Percentiles rank a stretch among this genome's conserved stretches.
Evolutionary conservation across 1,140 invertebrate species (phyloP).

Genomic region (Drosophila eugracilis): DNA sequence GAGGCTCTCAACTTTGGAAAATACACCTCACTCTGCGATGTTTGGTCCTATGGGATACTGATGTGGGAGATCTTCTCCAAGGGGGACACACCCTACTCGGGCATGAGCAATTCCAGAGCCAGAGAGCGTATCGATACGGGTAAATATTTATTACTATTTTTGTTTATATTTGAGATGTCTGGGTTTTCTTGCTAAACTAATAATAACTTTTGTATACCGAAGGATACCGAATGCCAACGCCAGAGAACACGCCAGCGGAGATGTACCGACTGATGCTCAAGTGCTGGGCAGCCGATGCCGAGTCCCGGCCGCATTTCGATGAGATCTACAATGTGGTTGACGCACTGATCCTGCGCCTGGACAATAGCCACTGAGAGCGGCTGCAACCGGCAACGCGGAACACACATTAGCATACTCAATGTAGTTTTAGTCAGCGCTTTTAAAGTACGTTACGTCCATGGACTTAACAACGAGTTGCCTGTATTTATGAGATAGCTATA

Average conservation of each 20-base stretch:
- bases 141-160: constrained; percentile 71
- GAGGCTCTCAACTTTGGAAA: constrained; percentile 98
- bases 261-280: constrained; percentile 96
- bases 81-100: constrained; percentile 96
- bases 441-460: constrained; percentile 65
- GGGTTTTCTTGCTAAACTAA: too few species aligned
- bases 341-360: constrained; percentile 78
- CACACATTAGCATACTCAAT: constrained; percentile 56
- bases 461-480: constrained; percentile 71
- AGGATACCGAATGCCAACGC: constrained; percentile 97
- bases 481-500: constrained; percentile 75
- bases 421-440: constrained; percentile 67
- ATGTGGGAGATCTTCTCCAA: constrained; percentile 99
- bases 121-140: constrained; percentile 97
- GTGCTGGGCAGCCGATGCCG: constrained; percentile 97
- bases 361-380: constrained; percentile 73
- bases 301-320: constrained; percentile 95
- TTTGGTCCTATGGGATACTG: constrained; percentile 99
- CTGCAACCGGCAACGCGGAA: constrained; percentile 22
- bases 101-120: constrained; percentile 96
- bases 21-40: constrained; percentile 98
- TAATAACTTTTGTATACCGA: neutral
- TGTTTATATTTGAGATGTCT: too few species aligned
- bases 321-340: constrained; percentile 89
- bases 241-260: constrained; percentile 94